Conservation (phyloP, 2,113 vertebrate species). For the Gymnocephalus cernua region DNA sequence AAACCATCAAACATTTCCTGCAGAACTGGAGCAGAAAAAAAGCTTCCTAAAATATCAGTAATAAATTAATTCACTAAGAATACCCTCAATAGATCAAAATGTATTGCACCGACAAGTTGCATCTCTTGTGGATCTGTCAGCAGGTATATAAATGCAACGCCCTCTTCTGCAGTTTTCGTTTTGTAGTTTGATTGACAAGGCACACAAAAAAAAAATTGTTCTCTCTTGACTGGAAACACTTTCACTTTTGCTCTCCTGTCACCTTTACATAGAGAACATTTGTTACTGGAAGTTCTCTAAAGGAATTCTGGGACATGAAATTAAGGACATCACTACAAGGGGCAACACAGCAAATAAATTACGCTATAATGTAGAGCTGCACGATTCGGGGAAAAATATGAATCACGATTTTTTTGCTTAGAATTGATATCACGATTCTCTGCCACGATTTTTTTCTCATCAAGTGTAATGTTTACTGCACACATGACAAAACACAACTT, state of each 20-base stretch:
- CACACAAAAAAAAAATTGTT: constrained; percentile 15
- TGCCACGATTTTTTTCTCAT: too few species aligned
- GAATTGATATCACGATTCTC: too few species aligned
- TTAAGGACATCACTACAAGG: neutral
- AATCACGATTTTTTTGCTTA: too few species aligned
- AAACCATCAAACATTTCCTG: neutral
- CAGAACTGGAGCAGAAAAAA: neutral
- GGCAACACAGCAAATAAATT: too few species aligned
- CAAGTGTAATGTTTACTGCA: too few species aligned
- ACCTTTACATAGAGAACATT: neutral
- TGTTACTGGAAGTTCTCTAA: neutral
- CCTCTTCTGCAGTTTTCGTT: neutral
- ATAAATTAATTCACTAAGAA: neutral
- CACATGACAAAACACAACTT: too few species aligned
- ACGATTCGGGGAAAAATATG: too few species aligned
- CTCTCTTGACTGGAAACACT: neutral
- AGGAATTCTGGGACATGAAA: neutral
- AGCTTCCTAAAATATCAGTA: neutral
- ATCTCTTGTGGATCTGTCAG: constrained; percentile 44
- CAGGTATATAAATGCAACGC: neutral
- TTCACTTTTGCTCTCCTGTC: neutral
- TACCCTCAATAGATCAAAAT: neutral
- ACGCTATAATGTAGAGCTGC: neutral
- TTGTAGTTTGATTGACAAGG: constrained; percentile 10
- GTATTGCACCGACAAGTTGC: neutral